These are phyloP conservation scores for Catharus fuscescens DNA, from an alignment of 2,113 vertebrate species.

Conservation along the genomic window DNA sequence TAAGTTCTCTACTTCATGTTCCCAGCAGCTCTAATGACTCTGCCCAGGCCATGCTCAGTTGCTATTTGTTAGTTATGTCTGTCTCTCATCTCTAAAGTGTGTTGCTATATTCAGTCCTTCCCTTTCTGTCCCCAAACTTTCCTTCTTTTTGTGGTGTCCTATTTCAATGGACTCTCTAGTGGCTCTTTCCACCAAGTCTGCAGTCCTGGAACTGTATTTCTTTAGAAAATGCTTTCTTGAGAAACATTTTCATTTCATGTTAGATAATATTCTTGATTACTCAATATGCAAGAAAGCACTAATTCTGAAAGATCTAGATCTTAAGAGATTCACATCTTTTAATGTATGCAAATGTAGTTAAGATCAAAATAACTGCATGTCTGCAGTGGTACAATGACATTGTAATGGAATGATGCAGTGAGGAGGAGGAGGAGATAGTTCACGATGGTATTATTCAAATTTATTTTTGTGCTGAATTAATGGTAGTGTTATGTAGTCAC, in stretches of 20 bases:
- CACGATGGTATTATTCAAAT: neutral
- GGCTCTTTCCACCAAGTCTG: neutral
- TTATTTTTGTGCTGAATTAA: neutral
- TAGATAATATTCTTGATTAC: neutral
- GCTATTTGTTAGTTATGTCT: neutral
- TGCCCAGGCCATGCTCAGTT: neutral
- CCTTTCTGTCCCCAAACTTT: neutral
- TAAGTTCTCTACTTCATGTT: fast-evolving
- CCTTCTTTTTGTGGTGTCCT: neutral
- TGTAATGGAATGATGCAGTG: neutral
- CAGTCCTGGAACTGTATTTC: neutral
- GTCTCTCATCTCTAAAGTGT: neutral
- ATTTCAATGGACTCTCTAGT: neutral
- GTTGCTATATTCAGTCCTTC: neutral
- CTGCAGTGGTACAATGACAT: neutral
- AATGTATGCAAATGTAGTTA: neutral
- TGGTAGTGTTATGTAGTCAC: neutral
- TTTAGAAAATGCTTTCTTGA: neutral
- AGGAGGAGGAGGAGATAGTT: neutral
- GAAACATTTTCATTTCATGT: neutral
- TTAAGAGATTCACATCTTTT: neutral
- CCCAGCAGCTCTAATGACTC: neutral
- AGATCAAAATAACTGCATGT: conserved; percentile 10
- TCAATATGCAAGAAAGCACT: neutral
- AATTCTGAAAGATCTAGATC: neutral